Conservation (phyloP, 2,797 vertebrate species). For the Phoeniculus purpureus region DNA sequence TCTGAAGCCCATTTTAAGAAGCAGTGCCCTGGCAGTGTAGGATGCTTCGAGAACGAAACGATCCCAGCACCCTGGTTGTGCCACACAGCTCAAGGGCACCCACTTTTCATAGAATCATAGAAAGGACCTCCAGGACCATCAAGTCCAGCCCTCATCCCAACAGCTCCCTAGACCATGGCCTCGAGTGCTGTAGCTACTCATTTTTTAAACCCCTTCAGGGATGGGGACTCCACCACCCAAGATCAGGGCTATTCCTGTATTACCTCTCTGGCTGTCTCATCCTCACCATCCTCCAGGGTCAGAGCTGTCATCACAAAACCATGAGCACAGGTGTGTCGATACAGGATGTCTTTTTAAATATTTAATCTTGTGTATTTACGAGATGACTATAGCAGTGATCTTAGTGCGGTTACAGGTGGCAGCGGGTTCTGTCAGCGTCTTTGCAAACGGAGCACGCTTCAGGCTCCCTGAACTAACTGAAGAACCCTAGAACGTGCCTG, state of each 20-base stretch:
- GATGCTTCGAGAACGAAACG: neutral
- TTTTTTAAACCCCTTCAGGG: too few species aligned
- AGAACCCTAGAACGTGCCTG: neutral
- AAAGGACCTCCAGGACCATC: too few species aligned
- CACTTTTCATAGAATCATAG: too few species aligned
- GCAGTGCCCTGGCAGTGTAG: neutral
- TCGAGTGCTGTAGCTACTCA: too few species aligned
- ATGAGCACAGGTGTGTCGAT: neutral
- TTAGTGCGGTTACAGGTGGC: neutral
- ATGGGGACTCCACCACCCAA: neutral
- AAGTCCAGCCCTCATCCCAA: too few species aligned
- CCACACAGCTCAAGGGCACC: too few species aligned
- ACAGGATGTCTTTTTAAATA: neutral
- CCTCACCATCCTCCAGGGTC: neutral
- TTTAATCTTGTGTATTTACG: neutral
- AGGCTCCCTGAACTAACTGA: neutral
- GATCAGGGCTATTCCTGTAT: neutral
- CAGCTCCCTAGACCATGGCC: too few species aligned
- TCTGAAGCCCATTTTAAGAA: slow-evolving; percentile 32
- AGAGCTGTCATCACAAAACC: neutral
- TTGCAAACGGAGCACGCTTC: neutral
- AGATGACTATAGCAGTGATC: neutral
- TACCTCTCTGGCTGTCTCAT: neutral
- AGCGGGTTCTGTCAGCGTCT: neutral
- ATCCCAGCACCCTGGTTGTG: too few species aligned